Evolutionary conservation across 1,140 invertebrate species (phyloP).

Genomic region (Antheraea mylitta): DNA sequence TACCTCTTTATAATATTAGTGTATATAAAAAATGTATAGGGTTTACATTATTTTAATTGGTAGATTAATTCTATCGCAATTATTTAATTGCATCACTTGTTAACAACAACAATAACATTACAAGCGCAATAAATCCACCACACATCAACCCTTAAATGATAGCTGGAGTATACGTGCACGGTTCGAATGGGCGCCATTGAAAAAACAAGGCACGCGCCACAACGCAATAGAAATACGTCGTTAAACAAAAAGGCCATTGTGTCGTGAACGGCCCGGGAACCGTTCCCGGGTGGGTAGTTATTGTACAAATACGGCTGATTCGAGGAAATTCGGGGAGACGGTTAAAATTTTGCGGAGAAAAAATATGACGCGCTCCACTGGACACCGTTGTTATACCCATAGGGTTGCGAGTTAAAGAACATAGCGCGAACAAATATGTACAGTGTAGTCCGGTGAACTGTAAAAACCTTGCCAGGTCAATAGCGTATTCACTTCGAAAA

Average conservation of each 20-base stretch:
- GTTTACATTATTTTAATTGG: not conserved
- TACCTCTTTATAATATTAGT: too few relatives aligned
- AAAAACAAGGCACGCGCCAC: constrained; percentile 53
- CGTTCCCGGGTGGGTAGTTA: constrained; percentile 53
- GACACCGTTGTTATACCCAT: constrained; percentile 36
- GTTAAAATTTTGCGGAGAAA: constrained; percentile 70
- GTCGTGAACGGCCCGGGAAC: constrained; percentile 30
- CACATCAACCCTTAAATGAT: constrained; percentile 6
- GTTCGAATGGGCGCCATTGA: constrained; percentile 49
- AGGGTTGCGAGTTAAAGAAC: constrained; percentile 40
- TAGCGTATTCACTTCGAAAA: too few relatives aligned
- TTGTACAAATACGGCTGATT: constrained; percentile 73
- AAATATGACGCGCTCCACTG: constrained; percentile 53
- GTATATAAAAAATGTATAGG: too few relatives aligned
- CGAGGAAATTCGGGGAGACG: constrained; percentile 60
- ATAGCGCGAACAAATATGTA: too few relatives aligned
- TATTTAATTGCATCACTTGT: too few relatives aligned
- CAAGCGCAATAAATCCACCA: not conserved
- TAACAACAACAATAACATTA: too few relatives aligned
- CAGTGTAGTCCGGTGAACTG: too few relatives aligned
- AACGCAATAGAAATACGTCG: constrained; percentile 60
- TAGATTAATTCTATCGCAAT: not conserved
- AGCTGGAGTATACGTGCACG: constrained; percentile 19
- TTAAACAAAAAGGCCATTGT: constrained; percentile 70
- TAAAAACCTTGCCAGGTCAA: too few relatives aligned